phyloP scores from a whole-genome alignment of 2,113 vertebrate genomes.

The Peromyscus maniculatus region DNA sequence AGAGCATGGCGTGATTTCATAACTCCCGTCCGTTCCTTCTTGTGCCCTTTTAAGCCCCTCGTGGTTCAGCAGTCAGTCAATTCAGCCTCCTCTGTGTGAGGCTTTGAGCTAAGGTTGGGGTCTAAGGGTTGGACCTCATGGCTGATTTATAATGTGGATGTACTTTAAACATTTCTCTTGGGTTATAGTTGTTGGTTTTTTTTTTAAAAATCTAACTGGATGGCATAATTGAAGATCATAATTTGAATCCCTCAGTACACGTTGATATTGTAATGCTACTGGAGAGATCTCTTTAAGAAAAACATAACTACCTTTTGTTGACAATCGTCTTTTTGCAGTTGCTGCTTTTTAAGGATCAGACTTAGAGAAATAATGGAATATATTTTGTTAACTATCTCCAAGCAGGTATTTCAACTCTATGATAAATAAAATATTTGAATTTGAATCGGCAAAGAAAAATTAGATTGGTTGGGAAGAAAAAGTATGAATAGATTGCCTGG shows the following conservation, averaged over 20 bases:
- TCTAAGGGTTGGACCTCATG: background rate
- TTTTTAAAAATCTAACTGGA: conserved; percentile 2
- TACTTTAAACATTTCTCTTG: background rate
- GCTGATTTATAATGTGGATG: background rate
- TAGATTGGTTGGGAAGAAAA: conserved; percentile 52
- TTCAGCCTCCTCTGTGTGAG: background rate
- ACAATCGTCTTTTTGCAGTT: conserved; percentile 37
- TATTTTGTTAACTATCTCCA: background rate
- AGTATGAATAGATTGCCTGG: background rate
- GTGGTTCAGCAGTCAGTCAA: background rate
- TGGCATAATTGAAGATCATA: conserved; percentile 25
- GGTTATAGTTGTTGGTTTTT: background rate
- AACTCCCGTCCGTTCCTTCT: background rate
- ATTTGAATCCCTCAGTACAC: background rate
- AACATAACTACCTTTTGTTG: conserved; percentile 9
- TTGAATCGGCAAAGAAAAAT: background rate
- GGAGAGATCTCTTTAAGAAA: background rate
- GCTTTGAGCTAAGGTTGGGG: background rate
- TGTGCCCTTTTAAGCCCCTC: background rate
- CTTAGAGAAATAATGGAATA: background rate
- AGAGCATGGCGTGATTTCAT: background rate
- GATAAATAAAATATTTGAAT: conserved; percentile 44
- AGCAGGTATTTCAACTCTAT: conserved; percentile 17
- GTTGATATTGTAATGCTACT: conserved; percentile 34
- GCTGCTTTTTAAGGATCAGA: conserved; percentile 52